A percentile compares a stretch with the other conserved stretches of the same genome.
Conservation (phyloP, 1,140 invertebrate genomes). For the Bombus superbus region DNA sequence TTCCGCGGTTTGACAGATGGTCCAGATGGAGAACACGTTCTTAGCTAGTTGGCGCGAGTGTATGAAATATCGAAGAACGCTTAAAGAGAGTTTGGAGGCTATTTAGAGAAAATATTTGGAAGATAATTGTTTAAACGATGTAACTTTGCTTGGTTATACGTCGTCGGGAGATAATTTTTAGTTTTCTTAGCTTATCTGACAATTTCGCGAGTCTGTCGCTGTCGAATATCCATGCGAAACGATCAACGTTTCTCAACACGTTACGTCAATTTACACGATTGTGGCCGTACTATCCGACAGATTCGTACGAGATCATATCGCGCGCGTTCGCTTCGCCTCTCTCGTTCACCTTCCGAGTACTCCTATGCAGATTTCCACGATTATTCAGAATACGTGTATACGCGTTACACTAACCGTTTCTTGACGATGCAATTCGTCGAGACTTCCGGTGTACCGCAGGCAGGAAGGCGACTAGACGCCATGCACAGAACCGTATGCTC, state of each 20-base stretch:
- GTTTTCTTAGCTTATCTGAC: not conserved
- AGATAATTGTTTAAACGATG: too few species aligned
- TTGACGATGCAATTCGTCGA: slow-evolving; percentile 25
- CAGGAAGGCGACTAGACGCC: slow-evolving; percentile 43
- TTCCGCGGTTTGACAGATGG: too few species aligned
- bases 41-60: too few species aligned
- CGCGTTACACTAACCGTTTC: slow-evolving; percentile 1
- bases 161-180: not conserved
- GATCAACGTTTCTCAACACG: not conserved
- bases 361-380: not conserved
- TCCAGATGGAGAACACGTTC: too few species aligned
- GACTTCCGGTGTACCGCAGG: slow-evolving; percentile 29
- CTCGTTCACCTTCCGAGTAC: not conserved
- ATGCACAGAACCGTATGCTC: slow-evolving; percentile 18
- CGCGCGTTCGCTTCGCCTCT: not conserved
- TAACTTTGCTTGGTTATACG: too few species aligned
- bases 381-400: too few species aligned
- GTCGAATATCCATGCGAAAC: too few species aligned
- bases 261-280: not conserved
- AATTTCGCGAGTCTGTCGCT: too few species aligned
- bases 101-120: too few species aligned
- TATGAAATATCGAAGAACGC: too few species aligned
- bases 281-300: not conserved
- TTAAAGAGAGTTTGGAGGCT: too few species aligned
- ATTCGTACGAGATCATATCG: not conserved